These are phyloP conservation scores for Dreissena polymorpha DNA, from an alignment of 1,140 invertebrate species.

Conservation along the genomic window DNA sequence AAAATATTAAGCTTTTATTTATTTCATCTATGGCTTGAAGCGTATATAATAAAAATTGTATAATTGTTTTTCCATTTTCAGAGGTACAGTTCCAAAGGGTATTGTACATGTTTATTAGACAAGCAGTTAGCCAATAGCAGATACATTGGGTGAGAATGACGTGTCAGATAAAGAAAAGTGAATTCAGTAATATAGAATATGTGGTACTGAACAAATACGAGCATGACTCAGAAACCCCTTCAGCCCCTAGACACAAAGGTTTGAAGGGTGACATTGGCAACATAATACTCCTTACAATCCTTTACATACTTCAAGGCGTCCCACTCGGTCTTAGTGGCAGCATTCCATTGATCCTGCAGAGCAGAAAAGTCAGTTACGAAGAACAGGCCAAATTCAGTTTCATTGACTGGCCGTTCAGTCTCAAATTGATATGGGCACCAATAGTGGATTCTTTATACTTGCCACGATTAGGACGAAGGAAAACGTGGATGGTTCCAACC, in stretches of 20 bases:
- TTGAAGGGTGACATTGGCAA: constrained; percentile 73
- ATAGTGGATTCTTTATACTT: constrained; percentile 96
- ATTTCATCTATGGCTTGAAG: too few species aligned
- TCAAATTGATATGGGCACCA: constrained; percentile 99
- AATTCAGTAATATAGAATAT: background rate
- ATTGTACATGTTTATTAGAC: too few species aligned
- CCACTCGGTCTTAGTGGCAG: constrained; percentile 95
- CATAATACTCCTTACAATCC: constrained; percentile 92
- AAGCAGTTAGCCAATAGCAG: too few species aligned
- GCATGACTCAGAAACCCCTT: background rate
- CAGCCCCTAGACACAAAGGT: background rate
- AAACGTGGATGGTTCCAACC: constrained; percentile 98
- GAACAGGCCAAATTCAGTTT: constrained; percentile 98
- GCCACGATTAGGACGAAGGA: constrained; percentile 91
- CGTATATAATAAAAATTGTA: too few species aligned
- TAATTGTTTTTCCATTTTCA: too few species aligned
- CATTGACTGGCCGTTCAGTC: constrained; percentile 96
- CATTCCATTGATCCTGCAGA: constrained; percentile 97
- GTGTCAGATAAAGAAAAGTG: background rate
- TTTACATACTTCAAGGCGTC: constrained; percentile 96
- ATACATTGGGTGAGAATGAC: background rate
- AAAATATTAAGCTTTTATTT: too few species aligned
- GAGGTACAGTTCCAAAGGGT: too few species aligned
- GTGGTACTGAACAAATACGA: background rate
- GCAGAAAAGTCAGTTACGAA: constrained; percentile 83